A percentile compares a stretch with the other conserved stretches of the same genome.
Conservation (phyloP, 2,888 invertebrate species). For the Lagria hirta region DNA sequence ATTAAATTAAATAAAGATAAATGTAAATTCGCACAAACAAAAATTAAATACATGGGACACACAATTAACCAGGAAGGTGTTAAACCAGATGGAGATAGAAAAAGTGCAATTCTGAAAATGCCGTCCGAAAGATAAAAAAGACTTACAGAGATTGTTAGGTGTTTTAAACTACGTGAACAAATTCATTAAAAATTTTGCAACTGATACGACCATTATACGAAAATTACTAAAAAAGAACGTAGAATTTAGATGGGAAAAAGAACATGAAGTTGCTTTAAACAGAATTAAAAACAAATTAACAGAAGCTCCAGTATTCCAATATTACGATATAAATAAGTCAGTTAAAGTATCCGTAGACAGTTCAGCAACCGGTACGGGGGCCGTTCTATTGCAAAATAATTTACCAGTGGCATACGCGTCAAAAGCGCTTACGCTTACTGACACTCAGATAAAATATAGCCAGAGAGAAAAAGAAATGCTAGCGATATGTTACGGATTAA, state of each 20-base stretch:
- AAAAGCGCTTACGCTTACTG: constrained; percentile 29
- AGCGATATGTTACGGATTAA: constrained; percentile 1
- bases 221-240: constrained; percentile 2
- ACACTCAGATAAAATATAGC: constrained; percentile 21
- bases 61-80: constrained; percentile 23
- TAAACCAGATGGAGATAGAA: constrained; percentile 16
- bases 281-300: constrained; percentile 1
- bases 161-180: constrained; percentile 34
- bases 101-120: constrained; percentile 26
- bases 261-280: not conserved
- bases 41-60: constrained; percentile 32
- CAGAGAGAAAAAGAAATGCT: not conserved
- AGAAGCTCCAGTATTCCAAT: not conserved
- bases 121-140: constrained; percentile 30
- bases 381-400: constrained; percentile 31
- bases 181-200: constrained; percentile 29
- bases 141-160: constrained; percentile 35
- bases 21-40: constrained; percentile 25
- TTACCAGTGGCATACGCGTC: constrained; percentile 34
- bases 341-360: constrained; percentile 26
- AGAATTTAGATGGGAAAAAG: not conserved
- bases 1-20: constrained; percentile 29
- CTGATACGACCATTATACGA: not conserved
- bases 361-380: constrained; percentile 19
- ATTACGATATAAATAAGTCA: not conserved